These are phyloP conservation scores for Parnassius apollo DNA, from an alignment of 2,888 invertebrate genomes.

Conservation along the genomic window DNA sequence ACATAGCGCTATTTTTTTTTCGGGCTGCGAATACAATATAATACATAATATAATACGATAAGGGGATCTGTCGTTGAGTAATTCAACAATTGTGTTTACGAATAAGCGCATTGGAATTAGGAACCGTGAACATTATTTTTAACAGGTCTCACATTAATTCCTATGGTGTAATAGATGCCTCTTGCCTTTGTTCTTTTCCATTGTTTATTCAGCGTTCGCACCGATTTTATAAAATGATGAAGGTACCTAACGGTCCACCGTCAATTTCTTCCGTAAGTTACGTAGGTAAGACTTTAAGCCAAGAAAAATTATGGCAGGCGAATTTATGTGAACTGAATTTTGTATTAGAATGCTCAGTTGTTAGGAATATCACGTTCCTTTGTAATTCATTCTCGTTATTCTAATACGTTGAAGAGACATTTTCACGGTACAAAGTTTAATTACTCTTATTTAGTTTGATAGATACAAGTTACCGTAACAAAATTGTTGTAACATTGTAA, in stretches of 20 bases:
- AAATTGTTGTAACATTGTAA: constrained; percentile 4
- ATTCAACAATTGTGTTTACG: too few relatives aligned
- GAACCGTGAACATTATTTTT: constrained; percentile 13
- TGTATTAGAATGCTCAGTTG: constrained; percentile 5
- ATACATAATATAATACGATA: too few relatives aligned
- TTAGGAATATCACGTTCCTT: constrained; percentile 14
- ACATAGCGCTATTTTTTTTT: too few relatives aligned
- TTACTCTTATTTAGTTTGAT: constrained; percentile 2
- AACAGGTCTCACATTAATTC: constrained; percentile 17
- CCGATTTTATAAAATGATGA: constrained; percentile 19
- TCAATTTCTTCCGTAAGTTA: constrained; percentile 9
- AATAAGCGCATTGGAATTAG: constrained; percentile 5
- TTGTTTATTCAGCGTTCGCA: constrained; percentile 19
- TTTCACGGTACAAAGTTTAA: constrained; percentile 10
- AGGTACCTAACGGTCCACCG: background rate
- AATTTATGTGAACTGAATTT: constrained; percentile 15
- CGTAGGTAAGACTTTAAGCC: background rate
- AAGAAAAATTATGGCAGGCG: background rate
- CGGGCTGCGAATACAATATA: too few relatives aligned
- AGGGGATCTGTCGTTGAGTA: too few relatives aligned
- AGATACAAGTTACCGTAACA: constrained; percentile 4
- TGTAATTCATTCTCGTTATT: constrained; percentile 12
- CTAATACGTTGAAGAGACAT: constrained; percentile 6
- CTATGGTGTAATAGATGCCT: constrained; percentile 3
- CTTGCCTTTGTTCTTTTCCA: constrained; percentile 19